A percentile compares a stretch with the other conserved stretches of the same genome.
Conservation (phyloP, 1,140 invertebrate species). For the Meteorus sp. region DNA sequence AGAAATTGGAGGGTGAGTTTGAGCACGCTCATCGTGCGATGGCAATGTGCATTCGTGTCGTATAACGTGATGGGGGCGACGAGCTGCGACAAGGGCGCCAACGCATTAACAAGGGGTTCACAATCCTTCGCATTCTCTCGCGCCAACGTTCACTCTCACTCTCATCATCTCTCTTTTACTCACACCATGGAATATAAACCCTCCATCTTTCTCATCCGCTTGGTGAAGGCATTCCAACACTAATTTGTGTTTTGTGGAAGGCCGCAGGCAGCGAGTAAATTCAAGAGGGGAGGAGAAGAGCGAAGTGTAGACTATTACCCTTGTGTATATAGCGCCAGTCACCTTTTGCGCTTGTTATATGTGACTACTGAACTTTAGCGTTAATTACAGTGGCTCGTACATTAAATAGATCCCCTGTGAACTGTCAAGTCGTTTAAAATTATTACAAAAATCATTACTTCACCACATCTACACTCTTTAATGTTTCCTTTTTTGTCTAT, state of each 20-base stretch:
- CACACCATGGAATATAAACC: no score
- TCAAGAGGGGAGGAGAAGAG: constrained; percentile 11
- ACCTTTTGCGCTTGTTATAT: constrained; percentile 44
- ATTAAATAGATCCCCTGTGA: constrained; percentile 27
- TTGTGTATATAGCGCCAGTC: no score
- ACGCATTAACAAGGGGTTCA: constrained; percentile 42
- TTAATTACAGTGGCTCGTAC: constrained; percentile 48
- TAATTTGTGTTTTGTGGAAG: constrained; percentile 48
- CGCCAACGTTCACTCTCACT: background rate
- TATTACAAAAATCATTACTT: constrained; percentile 30
- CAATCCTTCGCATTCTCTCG: background rate
- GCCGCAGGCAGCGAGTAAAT: constrained; percentile 20
- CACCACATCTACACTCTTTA: background rate
- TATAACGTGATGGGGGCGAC: background rate
- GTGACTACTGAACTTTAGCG: constrained; percentile 46
- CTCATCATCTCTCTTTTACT: background rate
- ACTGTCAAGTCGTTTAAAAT: constrained; percentile 31
- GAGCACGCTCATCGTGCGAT: background rate
- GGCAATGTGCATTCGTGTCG: constrained; percentile 4
- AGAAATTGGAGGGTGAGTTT: no score
- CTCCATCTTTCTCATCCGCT: constrained; percentile 14
- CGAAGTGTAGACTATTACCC: no score
- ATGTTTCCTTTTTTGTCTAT: no score
- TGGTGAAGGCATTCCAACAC: constrained; percentile 33
- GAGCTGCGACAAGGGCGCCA: constrained; percentile 36